Evolutionary conservation across 2,113 vertebrate genomes (phyloP).

Genomic region (Speoplatyrhinus poulsoni): DNA sequence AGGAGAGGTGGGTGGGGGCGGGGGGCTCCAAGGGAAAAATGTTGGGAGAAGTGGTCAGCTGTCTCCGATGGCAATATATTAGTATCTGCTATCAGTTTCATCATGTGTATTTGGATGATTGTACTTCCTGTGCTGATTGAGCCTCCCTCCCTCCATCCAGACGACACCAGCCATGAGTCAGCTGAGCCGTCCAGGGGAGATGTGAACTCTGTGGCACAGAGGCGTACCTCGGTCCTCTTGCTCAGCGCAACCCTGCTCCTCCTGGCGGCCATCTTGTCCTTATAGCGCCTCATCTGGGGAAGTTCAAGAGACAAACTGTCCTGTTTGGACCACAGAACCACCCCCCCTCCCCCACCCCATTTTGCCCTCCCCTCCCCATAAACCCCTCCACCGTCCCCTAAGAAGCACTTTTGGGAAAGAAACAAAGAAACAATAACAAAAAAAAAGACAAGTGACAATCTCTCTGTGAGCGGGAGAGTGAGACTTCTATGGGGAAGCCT

Average conservation of each 20-base stretch:
- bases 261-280: conserved; percentile 87
- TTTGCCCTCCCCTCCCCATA: not conserved
- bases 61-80: not conserved
- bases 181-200: conserved; percentile 91
- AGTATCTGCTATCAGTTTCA: not conserved
- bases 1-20: no score
- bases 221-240: conserved; percentile 79
- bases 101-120: not conserved
- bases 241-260: conserved; percentile 86
- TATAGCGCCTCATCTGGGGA: conserved; percentile 85
- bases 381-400: conserved; percentile 61
- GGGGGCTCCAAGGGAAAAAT: no score
- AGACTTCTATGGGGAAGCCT: conserved; percentile 70
- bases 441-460: conserved; percentile 61
- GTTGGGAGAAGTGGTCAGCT: no score
- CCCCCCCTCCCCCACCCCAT: conserved; percentile 17
- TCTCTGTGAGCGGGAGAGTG: conserved; percentile 65
- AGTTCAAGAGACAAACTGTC: conserved; percentile 45
- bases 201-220: conserved; percentile 77
- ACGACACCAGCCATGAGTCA: conserved; percentile 94
- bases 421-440: not conserved
- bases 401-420: conserved; percentile 70
- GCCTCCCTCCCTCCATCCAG: conserved; percentile 65
- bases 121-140: not conserved
- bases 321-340: conserved; percentile 53